phyloP scores from a whole-genome alignment of 2,888 invertebrate genomes.

The Erynnis tages region DNA sequence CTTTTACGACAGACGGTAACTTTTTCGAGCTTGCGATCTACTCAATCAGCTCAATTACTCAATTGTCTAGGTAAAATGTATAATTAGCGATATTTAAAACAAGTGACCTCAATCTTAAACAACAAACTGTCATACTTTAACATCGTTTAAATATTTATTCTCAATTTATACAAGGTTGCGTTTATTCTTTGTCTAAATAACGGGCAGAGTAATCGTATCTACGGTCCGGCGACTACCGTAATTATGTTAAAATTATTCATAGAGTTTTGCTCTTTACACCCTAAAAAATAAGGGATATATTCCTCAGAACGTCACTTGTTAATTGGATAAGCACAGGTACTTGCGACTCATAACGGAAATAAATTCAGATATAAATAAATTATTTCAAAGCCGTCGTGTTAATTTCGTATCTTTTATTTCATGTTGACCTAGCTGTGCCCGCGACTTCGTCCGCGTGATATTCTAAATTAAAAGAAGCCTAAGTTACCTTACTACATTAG shows the following conservation, averaged over 20 bases:
- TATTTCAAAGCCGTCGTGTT: background rate
- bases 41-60: too few species aligned
- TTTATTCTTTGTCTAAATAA: slow-evolving; percentile 19
- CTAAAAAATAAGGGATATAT: slow-evolving; percentile 9
- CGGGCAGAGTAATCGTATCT: slow-evolving; percentile 1
- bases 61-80: too few species aligned
- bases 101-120: too few species aligned
- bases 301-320: background rate
- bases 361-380: slow-evolving; percentile 13
- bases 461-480: too few species aligned
- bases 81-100: too few species aligned
- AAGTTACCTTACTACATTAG: too few species aligned
- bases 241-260: slow-evolving; percentile 25
- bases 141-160: slow-evolving; percentile 9
- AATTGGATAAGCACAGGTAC: slow-evolving; percentile 17
- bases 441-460: too few species aligned
- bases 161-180: slow-evolving; percentile 1
- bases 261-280: slow-evolving; percentile 12
- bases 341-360: slow-evolving; percentile 1
- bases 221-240: slow-evolving; percentile 14
- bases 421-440: too few species aligned
- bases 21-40: too few species aligned
- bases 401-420: too few species aligned
- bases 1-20: too few species aligned
- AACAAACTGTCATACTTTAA: too few species aligned